phyloP scores from a whole-genome alignment of 2,888 invertebrate genomes.

The Reticulitermes lucifugus region DNA sequence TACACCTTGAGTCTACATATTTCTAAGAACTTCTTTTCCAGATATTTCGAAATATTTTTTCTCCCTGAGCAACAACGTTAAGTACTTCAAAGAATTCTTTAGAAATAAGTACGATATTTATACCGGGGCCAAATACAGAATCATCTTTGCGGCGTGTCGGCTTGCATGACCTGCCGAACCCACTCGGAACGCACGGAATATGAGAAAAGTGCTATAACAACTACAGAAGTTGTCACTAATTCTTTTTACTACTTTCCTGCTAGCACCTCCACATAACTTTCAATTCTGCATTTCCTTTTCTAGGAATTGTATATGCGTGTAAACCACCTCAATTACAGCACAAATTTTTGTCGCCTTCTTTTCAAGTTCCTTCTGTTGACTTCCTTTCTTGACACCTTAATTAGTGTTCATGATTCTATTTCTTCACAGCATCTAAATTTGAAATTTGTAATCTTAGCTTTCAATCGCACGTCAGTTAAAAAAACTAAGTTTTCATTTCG shows the following conservation, averaged over 20 bases:
- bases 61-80: too few relatives aligned
- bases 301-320: background rate
- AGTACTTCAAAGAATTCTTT: background rate
- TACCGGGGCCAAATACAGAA: too few relatives aligned
- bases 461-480: background rate
- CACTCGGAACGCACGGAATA: too few relatives aligned
- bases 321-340: background rate
- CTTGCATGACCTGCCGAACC: too few relatives aligned
- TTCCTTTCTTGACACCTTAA: background rate
- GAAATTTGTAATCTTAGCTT: background rate
- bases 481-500: too few relatives aligned
- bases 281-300: background rate
- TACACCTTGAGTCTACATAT: too few relatives aligned
- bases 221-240: background rate
- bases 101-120: too few relatives aligned
- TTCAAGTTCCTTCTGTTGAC: background rate
- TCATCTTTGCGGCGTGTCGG: too few relatives aligned
- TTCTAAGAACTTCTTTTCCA: too few relatives aligned
- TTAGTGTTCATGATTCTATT: background rate
- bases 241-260: background rate
- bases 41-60: too few relatives aligned
- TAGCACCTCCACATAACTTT: background rate
- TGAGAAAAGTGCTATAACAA: background rate
- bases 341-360: background rate
- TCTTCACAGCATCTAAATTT: background rate